Base-by-base conservation (phyloP, 1,140 invertebrate species). In the Drosophila hydei region DNA sequence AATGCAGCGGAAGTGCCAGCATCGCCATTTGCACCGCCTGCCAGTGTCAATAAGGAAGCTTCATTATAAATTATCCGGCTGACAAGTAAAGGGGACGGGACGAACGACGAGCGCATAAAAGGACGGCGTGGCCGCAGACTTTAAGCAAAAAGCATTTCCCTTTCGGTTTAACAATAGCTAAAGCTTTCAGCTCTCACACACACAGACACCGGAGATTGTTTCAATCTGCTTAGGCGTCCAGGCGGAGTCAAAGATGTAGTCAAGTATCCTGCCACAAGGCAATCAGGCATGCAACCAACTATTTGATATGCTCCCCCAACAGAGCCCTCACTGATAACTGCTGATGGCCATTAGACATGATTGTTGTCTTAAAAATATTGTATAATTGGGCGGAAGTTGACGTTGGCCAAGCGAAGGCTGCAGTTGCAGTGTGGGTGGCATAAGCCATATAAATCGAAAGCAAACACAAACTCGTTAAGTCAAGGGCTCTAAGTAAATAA, bases 41-140 rank as follows among this genome's bases (percentile, higher is more conserved):
- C 59, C 65, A 60, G 33, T 81, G 81, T 63, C 81, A 87, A 87
- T 87, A 72, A 72, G 40, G 77, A 68, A 87, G 80, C 83, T 78
- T 78, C 75, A 88, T 88, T 87, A 87, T 87, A 87, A 88, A 87
- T 87, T 87, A 77, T 50, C 71, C 77, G 65, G 56, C 71, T 81
- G 81, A 87, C 83, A 87, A 71, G 72, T 72, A 71, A 67, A 69
- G 72, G 25, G 16, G 54, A 12, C 21, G 61, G 54, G 27, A 38
- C 59, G 55, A 63, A 64, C 64, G 71, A 27, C 43, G 21, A 58
- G 58, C 69, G 62, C 40, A 40, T 40, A 50, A 63, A 45, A n/a
- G n/a, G n/a, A n/a, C n/a, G n/a, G n/a, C n/a, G n/a, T n/a, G 61
- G 54, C 51, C 33, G 30, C 61, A 18, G 16, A 23, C 9, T 54